Percentiles rank a stretch among this genome's conserved stretches.
Evolutionary conservation across 2,888 invertebrate genomes (phyloP).

Genomic region (Drosophila buzzatii): DNA sequence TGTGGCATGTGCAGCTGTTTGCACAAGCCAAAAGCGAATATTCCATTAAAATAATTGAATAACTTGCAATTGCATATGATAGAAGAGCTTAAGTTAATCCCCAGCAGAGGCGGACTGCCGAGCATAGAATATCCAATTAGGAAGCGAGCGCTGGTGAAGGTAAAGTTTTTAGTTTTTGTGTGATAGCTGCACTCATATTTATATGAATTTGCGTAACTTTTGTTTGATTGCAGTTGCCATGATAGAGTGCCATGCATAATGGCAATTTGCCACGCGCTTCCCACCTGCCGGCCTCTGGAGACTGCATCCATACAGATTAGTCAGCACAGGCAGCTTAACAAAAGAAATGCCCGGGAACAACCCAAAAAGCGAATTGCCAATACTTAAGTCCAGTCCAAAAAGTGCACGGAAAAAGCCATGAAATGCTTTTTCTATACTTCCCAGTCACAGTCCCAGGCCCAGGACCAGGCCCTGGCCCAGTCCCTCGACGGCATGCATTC

Average conservation of each 20-base stretch:
- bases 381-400: conserved; percentile 39
- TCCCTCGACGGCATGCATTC: conserved; percentile 19
- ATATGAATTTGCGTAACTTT: conserved; percentile 65
- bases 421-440: conserved; percentile 12
- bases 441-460: not conserved
- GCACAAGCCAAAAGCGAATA: conserved; percentile 51
- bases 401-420: conserved; percentile 27
- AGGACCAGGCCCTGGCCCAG: too few species aligned
- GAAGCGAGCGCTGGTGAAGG: conserved; percentile 18
- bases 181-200: conserved; percentile 65
- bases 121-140: not conserved
- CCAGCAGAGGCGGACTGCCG: conserved; percentile 3
- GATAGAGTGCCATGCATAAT: conserved; percentile 57
- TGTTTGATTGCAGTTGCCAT: conserved; percentile 61
- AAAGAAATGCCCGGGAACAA: conserved; percentile 35
- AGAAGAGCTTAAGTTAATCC: conserved; percentile 75
- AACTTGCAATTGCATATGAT: conserved; percentile 66
- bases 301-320: conserved; percentile 66
- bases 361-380: conserved; percentile 40
- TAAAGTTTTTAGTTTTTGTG: conserved; percentile 62
- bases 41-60: conserved; percentile 81
- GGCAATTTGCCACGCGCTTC: conserved; percentile 49
- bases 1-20: conserved; percentile 28
- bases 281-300: conserved; percentile 19
- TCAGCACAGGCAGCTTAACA: conserved; percentile 48